Conservation (phyloP, 2,888 invertebrate species). For the Agrypnus murinus region DNA sequence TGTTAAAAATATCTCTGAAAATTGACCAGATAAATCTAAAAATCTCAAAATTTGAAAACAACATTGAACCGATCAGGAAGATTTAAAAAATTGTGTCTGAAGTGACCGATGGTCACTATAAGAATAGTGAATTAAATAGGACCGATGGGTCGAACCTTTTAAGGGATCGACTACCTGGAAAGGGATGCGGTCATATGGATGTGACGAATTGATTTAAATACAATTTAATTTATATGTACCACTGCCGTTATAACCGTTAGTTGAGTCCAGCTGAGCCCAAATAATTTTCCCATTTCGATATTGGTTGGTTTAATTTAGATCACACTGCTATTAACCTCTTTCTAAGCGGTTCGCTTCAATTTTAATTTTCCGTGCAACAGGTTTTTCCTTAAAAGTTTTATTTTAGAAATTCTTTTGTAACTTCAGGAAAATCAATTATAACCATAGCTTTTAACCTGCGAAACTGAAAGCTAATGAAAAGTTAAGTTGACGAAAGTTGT, state of each 20-base stretch:
- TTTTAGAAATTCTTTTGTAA: no score
- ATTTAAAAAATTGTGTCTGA: background rate
- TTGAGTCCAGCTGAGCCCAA: conserved; percentile 16
- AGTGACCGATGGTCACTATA: background rate
- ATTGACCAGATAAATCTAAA: conserved; percentile 1
- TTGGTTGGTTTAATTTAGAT: no score
- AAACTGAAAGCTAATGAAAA: no score
- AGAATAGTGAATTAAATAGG: background rate
- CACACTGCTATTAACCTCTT: no score
- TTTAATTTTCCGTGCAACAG: no score
- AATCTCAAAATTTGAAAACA: conserved; percentile 5
- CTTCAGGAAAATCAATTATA: no score
- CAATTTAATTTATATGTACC: conserved; percentile 9
- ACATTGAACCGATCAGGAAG: background rate
- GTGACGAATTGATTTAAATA: conserved; percentile 60
- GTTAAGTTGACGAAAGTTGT: no score
- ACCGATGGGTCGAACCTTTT: conserved; percentile 48
- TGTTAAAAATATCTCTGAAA: conserved; percentile 20
- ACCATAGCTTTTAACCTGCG: no score
- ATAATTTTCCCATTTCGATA: no score
- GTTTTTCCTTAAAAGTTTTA: no score
- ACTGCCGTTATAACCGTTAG: conserved; percentile 25
- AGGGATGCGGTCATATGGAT: conserved; percentile 58
- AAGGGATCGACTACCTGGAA: conserved; percentile 65
- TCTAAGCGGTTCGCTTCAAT: no score